phyloP scores from a whole-genome alignment of 2,113 vertebrate species.

The Okapia johnstoni region DNA sequence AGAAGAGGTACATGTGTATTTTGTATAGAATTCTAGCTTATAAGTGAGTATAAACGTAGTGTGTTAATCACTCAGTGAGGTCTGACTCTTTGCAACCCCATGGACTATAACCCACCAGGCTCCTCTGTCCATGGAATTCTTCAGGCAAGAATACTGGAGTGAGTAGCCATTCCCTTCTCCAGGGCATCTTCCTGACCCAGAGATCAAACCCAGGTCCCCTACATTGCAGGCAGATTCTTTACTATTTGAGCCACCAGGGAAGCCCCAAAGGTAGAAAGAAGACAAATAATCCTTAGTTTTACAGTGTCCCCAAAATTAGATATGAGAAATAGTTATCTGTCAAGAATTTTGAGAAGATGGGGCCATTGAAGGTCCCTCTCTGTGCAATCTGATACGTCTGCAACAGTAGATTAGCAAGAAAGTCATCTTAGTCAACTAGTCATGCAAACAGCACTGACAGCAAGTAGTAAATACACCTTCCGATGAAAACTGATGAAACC shows the following conservation, averaged over 20 bases:
- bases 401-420: neutral
- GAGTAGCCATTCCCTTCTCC: neutral
- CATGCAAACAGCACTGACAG: neutral
- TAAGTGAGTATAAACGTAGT: neutral
- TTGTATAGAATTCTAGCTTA: conserved; percentile 3
- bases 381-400: neutral
- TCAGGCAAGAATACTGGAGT: neutral
- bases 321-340: neutral
- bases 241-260: neutral
- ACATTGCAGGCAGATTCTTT: neutral
- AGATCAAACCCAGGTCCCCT: neutral
- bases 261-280: neutral
- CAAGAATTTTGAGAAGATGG: neutral
- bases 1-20: conserved; percentile 1
- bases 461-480: neutral
- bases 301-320: neutral
- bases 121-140: too few species aligned
- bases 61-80: too few species aligned
- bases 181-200: neutral
- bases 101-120: too few species aligned
- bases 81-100: too few species aligned
- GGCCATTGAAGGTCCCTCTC: neutral
- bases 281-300: neutral
- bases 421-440: neutral
- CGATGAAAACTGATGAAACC: neutral